These are phyloP conservation scores for Cheilosia impressa DNA, from an alignment of 2,888 invertebrate species.

Conservation along the genomic window DNA sequence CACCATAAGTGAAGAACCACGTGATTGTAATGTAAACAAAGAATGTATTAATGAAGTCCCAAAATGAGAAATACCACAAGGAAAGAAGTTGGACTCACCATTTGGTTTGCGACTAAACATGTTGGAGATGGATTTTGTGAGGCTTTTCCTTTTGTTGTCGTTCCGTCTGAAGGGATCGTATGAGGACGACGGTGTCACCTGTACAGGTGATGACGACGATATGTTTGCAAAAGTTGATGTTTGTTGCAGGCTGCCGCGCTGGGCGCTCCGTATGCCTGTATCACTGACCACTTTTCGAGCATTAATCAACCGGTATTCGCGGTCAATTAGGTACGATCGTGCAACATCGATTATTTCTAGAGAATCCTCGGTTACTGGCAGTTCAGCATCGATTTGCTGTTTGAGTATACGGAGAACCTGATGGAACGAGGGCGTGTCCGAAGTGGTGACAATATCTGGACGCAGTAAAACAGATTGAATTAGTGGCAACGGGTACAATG, in stretches of 20 bases:
- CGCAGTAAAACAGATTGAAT: constrained; percentile 94
- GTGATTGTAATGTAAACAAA: constrained; percentile 48
- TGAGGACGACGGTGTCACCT: constrained; percentile 82
- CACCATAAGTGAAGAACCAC: constrained; percentile 50
- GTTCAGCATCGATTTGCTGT: constrained; percentile 93
- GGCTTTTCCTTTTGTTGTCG: constrained; percentile 90
- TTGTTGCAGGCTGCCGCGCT: constrained; percentile 77
- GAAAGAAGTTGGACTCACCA: constrained; percentile 54
- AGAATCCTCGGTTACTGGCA: constrained; percentile 85
- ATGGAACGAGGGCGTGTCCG: constrained; percentile 94
- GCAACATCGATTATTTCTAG: constrained; percentile 90
- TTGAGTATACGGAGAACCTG: constrained; percentile 93
- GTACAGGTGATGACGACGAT: constrained; percentile 82
- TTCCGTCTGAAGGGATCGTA: constrained; percentile 86
- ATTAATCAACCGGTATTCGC: constrained; percentile 91
- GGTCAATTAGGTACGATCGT: constrained; percentile 90
- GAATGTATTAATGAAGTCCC: constrained; percentile 48
- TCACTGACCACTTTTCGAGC: constrained; percentile 84
- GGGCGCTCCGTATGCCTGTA: constrained; percentile 68
- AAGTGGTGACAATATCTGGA: constrained; percentile 93
- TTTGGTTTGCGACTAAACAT: constrained; percentile 88
- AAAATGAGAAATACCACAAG: constrained; percentile 44
- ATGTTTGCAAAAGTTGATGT: constrained; percentile 81
- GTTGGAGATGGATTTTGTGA: constrained; percentile 90
- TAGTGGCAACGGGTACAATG: constrained; percentile 94